Evolutionary conservation across 2,888 invertebrate species (phyloP), one percentile per base, ranked within the genome.

Genomic region (Barypeithes pellucidus): DNA sequence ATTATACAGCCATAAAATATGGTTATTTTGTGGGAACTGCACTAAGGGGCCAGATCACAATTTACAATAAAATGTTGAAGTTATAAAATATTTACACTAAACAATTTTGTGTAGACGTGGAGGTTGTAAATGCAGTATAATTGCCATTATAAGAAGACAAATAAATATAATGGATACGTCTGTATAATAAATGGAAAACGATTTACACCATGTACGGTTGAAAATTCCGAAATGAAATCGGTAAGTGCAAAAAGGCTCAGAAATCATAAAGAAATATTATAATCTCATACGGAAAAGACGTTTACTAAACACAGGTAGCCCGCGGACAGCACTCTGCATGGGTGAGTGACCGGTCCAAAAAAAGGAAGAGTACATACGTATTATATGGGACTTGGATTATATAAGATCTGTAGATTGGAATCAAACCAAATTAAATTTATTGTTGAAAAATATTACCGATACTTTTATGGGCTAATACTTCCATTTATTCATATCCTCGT

Each of bases 281-380:
- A 63, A 63, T 63, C 33, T 33, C 63, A 36, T 63, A 63, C 50
- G 63, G 50, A 47, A 63, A 63, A 63, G 47, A 63, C 50, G 33
- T 63, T 63, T 63, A 63, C 63, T 63, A 63, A 63, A 63, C 50
- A 63, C 63, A 36, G 63, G 63, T 63, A 63, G 63, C 63, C 63
- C 63, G 63, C 63, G 63, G 63, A 63, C 50, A 63, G 36, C 63
- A 50, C 63, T 63, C 63, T 50, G 63, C 63, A 63, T 63, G 63
- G 63, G 63, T 63, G 63, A 63, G 33, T 63, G 63, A 63, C 63
- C 63, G 63, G 29, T 47, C 36, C 63, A 18, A 63, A 63, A 63
- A 63, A 63, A 63, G 54, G 33, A 57, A 33, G 54, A 57, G 54
- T 57, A 50, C 11, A 2, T 4, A n/a, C n/a, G n/a, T n/a, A n/a